Evolutionary conservation across 2,888 invertebrate species (phyloP), one percentile per base, ranked within the genome.

Genomic region (Steinernema scapterisci): DNA sequence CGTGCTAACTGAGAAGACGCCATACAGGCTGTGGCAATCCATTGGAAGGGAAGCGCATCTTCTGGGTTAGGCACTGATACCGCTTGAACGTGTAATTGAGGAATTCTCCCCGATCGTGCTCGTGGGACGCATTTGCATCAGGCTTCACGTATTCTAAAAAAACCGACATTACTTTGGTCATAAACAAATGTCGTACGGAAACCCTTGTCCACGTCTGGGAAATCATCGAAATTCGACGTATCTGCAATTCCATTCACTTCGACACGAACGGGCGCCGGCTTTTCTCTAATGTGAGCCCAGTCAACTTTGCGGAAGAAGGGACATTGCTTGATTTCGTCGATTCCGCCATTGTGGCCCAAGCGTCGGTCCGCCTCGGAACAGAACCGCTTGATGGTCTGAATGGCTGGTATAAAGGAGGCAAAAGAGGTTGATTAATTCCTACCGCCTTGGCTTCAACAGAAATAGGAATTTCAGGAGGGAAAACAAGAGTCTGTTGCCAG

Each of bases 51-150:
- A 54, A 72, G 23, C 75, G 79, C 21, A 94, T 94, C 85, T 94
- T 91, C 89, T 95, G 95, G 72, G 95, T 95, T 80, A 96, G 91
- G 38, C 95, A 97, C 90, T 99, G 97, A 90, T 99, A 99, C 84
- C 99, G 92, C 89, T 97, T 97, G 91, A 97, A 99, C 78, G 99
- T 99, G 90, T 99, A 99, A 91, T 99, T 99, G 88, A 99, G 96
- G 90, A 99, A 99, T 84, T 99, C 97, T 25, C 51, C 45, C 0
- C 48, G 48, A 46, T 45, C 46, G 11, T 25, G 72, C 48, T 44
- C 19, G 72, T 70, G 54, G 13, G 74, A 38, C 11, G 73, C 27
- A 21, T 56, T 48, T 27, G 72, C 63, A 21, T 72, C 72, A 6
- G 48, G 52, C 31, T 76, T 76, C 46, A 77, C 45, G 38, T 76